A percentile compares a stretch with the other conserved stretches of the same genome.
These are phyloP conservation scores for Vultur gryphus DNA, from an alignment of 2,797 vertebrate species.

Conservation along the genomic window DNA sequence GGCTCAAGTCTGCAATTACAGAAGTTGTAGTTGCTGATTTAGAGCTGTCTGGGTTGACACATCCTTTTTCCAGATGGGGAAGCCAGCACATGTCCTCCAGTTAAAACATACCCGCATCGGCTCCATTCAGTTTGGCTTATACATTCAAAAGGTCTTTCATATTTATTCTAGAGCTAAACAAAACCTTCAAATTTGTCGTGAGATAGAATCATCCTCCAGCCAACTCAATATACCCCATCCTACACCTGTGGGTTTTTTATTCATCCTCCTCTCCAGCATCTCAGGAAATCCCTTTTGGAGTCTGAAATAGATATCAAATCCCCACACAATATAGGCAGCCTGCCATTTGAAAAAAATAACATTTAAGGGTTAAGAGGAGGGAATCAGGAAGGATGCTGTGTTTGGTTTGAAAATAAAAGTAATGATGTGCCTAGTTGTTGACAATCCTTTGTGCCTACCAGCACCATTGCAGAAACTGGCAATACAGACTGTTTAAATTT, in stretches of 20 bases:
- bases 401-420: conserved; percentile 4
- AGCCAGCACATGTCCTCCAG: neutral
- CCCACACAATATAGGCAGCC: neutral
- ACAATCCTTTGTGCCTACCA: neutral
- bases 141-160: neutral
- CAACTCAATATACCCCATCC: neutral
- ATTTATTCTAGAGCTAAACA: neutral
- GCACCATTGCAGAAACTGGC: neutral
- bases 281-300: conserved; percentile 19
- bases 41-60: neutral
- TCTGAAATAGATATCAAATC: conserved; percentile 19
- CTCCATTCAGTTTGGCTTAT: neutral
- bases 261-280: neutral
- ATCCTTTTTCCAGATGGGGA: neutral
- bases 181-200: neutral
- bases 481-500: conserved; percentile 31
- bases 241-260: conserved; percentile 19
- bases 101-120: neutral
- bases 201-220: neutral
- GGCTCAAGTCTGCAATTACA: neutral
- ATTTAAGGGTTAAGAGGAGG: neutral
- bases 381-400: neutral
- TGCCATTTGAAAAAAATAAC: neutral
- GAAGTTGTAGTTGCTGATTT: neutral
- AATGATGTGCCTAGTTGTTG: neutral